Evolutionary conservation across 2,113 vertebrate species (phyloP).

Genomic region (Pica pica): DNA sequence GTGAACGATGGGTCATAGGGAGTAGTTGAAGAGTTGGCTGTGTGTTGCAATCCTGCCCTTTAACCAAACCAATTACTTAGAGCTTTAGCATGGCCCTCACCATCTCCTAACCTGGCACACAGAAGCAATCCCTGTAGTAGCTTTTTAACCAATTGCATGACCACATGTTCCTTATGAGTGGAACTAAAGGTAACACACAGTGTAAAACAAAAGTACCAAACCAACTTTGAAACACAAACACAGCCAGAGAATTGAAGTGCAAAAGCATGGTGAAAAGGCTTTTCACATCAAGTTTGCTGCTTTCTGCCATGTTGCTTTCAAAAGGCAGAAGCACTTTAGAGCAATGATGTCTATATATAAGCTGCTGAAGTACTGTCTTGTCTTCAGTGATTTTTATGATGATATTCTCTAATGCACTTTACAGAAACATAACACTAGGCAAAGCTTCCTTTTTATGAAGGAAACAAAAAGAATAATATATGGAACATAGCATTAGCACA

Average conservation of each 20-base stretch:
- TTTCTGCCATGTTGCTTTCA: conserved; percentile 35
- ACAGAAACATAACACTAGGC: not conserved
- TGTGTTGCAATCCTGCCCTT: not conserved
- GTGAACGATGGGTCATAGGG: not conserved
- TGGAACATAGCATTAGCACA: not conserved
- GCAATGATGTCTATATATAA: not conserved
- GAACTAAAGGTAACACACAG: not conserved
- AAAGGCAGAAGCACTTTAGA: conserved; percentile 11
- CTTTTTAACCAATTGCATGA: not conserved
- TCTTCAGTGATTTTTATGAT: conserved; percentile 44
- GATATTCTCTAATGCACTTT: conserved; percentile 35
- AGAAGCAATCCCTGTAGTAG: not conserved
- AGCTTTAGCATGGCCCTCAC: not conserved
- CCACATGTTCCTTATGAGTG: not conserved
- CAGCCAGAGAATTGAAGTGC: not conserved
- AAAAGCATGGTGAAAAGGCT: conserved; percentile 7
- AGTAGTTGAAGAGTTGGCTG: not conserved
- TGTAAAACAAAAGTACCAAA: not conserved
- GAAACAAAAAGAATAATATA: conserved; percentile 31
- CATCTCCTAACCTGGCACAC: not conserved
- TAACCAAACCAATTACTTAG: not conserved
- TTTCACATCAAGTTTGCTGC: not conserved
- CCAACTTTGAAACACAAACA: not conserved
- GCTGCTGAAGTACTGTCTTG: conserved; percentile 12
- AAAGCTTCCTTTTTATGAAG: conserved; percentile 31